Conservation (phyloP, 92 coral and sea anemone species). For the Scolanthus callimorphus region DNA sequence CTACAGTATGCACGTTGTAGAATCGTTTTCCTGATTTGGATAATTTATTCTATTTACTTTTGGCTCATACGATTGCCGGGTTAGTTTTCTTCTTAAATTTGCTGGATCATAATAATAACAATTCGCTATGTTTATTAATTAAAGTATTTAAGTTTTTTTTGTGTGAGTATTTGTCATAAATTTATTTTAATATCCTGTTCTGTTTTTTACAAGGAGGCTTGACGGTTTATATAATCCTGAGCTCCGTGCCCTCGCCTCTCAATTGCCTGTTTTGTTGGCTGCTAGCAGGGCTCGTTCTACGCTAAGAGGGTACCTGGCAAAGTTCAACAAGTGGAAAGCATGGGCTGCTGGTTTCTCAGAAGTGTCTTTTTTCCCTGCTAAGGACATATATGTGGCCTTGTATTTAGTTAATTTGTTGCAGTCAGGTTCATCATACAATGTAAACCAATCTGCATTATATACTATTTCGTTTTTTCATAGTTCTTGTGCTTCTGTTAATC, state of each 20-base stretch:
- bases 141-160: too few relatives aligned
- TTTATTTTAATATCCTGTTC: not conserved
- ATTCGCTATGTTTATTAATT: too few relatives aligned
- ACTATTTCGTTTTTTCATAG: constrained; percentile 4
- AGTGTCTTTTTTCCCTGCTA: constrained; percentile 10
- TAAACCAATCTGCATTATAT: not conserved
- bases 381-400: constrained; percentile 9
- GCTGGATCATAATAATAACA: too few relatives aligned
- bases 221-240: not conserved
- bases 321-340: constrained; percentile 10
- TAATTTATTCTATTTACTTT: too few relatives aligned
- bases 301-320: not conserved
- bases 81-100: too few relatives aligned
- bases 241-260: not conserved
- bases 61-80: too few relatives aligned
- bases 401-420: constrained; percentile 7
- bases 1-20: too few relatives aligned
- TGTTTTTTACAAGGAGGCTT: not conserved
- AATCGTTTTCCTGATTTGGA: too few relatives aligned
- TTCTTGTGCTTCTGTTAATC: constrained; percentile 1
- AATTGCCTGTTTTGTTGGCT: not conserved
- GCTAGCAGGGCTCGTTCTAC: constrained; percentile 9
- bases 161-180: too few relatives aligned
- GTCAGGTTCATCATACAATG: constrained; percentile 11
- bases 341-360: constrained; percentile 1